Base-by-base conservation (phyloP, 2,797 vertebrate species). In the Trichosurus vulpecula region DNA sequence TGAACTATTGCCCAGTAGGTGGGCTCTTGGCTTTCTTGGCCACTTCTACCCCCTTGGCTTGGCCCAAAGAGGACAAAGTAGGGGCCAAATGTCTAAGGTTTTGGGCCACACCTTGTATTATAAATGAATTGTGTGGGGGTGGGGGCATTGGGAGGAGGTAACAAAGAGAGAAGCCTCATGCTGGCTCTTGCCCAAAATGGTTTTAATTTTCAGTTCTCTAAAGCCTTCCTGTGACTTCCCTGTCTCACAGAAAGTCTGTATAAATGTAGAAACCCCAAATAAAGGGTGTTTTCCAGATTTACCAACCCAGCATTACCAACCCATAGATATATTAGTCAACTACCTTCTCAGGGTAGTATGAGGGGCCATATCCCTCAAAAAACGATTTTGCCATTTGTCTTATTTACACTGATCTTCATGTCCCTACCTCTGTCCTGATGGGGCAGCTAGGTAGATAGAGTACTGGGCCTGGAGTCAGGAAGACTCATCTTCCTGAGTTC, bases 261-360 rank as follows among this genome's bases (percentile, higher is more conserved):
- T 31, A 94, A 98, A 97, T 95, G 97, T 98, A 97, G 98, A 98
- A 98, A 95, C 96, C 57, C 56, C 89, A 90, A 25, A 51, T 22
- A 0, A 0, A 13, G 0, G 96, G 97, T 95, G 96, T 74, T 98
- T 97, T 98, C 97, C 97, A 98, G 94, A 96, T 0, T 0, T 95
- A 52, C 35, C 35, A n/a, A 22, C 35, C 27, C 56, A 57, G 92
- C 2, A n/a, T 0, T 95, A 52, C 35, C 35, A n/a, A 8, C 14
- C 25, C 22, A 51, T 51, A 12, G 74, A 87, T 51, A 87, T 41
- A 4, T 87, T 51, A 87, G 41, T 47, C 74, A 87, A 11, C 41
- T 87, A 51, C 19, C 25, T 11, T 47, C 41, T 47, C 41, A 3
- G 41, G 74, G 66, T 25, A 47, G 19, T 11, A 47, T 47, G 2